Conservation (phyloP, 2,113 vertebrate genomes). For the Pogona vitticeps region DNA sequence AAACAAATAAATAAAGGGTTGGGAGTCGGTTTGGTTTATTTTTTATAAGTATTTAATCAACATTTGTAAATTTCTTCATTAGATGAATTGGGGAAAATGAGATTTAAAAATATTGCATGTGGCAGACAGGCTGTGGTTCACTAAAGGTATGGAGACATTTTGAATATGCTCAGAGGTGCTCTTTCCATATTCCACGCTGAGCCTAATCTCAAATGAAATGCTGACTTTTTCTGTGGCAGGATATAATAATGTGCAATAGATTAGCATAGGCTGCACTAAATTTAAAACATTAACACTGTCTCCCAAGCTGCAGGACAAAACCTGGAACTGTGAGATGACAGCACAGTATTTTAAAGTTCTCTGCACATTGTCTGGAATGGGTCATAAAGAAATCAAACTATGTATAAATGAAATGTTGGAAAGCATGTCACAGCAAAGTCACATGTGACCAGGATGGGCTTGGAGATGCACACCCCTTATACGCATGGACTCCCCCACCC, state of each 20-base stretch:
- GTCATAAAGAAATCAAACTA: conserved; percentile 79
- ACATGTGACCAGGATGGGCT: conserved; percentile 73
- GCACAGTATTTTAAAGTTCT: conserved; percentile 61
- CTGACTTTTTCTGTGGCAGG: background rate
- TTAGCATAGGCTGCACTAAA: accelerated
- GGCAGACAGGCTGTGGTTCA: too few species aligned
- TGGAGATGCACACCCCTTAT: conserved; percentile 45
- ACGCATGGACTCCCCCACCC: conserved; percentile 1
- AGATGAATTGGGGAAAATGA: background rate
- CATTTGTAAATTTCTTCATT: background rate
- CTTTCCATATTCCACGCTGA: accelerated
- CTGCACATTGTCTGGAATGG: conserved; percentile 77
- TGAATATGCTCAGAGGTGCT: background rate
- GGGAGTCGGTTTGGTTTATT: background rate
- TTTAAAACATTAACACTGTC: conserved; percentile 39
- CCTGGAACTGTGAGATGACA: conserved; percentile 54
- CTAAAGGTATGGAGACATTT: background rate
- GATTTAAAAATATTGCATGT: background rate
- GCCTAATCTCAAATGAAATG: background rate
- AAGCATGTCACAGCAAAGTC: conserved; percentile 71
- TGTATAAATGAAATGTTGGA: conserved; percentile 67
- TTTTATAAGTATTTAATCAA: background rate
- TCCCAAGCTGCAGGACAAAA: conserved; percentile 38
- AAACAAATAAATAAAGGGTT: too few species aligned
- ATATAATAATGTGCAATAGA: conserved; percentile 5